Base-by-base conservation (phyloP, 2,113 vertebrate species). In the Ellobius talpinus region DNA sequence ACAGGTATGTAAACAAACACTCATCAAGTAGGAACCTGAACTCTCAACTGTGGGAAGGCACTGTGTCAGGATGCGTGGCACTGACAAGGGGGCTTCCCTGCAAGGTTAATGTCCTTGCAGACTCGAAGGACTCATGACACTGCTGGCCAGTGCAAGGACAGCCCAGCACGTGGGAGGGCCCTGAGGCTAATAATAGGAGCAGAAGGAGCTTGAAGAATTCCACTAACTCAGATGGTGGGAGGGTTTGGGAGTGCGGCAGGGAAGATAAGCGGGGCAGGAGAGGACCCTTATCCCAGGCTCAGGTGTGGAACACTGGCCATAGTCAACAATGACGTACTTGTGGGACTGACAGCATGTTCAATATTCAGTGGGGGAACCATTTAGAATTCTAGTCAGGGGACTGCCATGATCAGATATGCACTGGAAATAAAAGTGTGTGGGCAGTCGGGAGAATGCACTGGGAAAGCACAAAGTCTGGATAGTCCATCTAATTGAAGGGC, bases 351-450 rank as follows among this genome's bases (percentile, higher is more conserved):
- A 66, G 39, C 19, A 31, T 89, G 61, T 89, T 96, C 31, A 77
- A 52, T 78, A 65, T 89, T 89, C 55, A 19, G 61, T 89, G 61
- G 72, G 66, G 93, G 76, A 97, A 84, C 87, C 58, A 79, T 84
- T 82, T 82, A 93, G 91, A 95, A 93, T 96, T 94, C 95, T 94
- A 93, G 94, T 96, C 78, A 93, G 85, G 79, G 79, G 26, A 94
- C 82, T 81, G n/a, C 96, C 45, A 66, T 29, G 77, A 92, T 96
- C 66, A 97, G 93, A 91, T 93, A 45, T 85, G 89, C 77, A 23
- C 89, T 89, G 92, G 77, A 89, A 97, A 91, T 95, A 73, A 68
- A 93, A 94, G 79, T 93, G 66, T 93, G 45, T 21, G 82, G 89
- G 93, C 84, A 88, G 87, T 73, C 72, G 45, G 81, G 90, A 93